Percentiles rank a stretch among this genome's conserved stretches.
phyloP scores from a whole-genome alignment of 2,888 invertebrate genomes.

The Sarcophaga rosellei region DNA sequence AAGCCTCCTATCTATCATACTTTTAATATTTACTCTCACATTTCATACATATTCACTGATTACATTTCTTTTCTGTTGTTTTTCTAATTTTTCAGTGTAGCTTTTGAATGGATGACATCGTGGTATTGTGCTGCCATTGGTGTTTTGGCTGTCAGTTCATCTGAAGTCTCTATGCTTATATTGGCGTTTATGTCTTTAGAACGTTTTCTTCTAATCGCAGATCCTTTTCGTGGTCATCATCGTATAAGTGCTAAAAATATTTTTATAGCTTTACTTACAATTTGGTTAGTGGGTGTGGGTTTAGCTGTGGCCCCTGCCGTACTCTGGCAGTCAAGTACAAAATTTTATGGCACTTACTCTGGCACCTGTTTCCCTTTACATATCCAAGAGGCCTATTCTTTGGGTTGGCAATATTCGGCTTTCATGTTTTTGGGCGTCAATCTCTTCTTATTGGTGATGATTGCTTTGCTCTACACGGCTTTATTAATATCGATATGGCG shows the following conservation, averaged over 20 bases:
- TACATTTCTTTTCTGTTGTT: not conserved
- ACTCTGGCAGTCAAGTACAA: slow-evolving; percentile 84
- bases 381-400: slow-evolving; percentile 85
- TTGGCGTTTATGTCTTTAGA: slow-evolving; percentile 87
- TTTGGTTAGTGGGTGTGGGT: slow-evolving; percentile 84
- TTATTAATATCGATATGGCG: slow-evolving; percentile 85
- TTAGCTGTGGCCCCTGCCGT: slow-evolving; percentile 86
- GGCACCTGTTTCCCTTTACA: slow-evolving; percentile 88
- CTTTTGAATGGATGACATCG: slow-evolving; percentile 85
- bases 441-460: slow-evolving; percentile 83
- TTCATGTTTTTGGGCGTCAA: slow-evolving; percentile 87
- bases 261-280: slow-evolving; percentile 82
- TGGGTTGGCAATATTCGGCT: slow-evolving; percentile 88
- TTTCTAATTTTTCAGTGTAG: slow-evolving; percentile 76
- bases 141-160: slow-evolving; percentile 85
- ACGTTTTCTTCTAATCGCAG: slow-evolving; percentile 85
- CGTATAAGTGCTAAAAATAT: slow-evolving; percentile 83
- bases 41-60: too few relatives aligned
- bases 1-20: too few relatives aligned
- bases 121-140: slow-evolving; percentile 85
- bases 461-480: slow-evolving; percentile 84
- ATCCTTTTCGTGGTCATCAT: slow-evolving; percentile 83
- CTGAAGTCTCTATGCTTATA: slow-evolving; percentile 87
- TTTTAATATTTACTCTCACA: too few relatives aligned
- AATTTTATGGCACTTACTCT: slow-evolving; percentile 85